Evolutionary conservation across 2,888 invertebrate genomes (phyloP).

Genomic region (Dimorphilus gyrociliatus): DNA sequence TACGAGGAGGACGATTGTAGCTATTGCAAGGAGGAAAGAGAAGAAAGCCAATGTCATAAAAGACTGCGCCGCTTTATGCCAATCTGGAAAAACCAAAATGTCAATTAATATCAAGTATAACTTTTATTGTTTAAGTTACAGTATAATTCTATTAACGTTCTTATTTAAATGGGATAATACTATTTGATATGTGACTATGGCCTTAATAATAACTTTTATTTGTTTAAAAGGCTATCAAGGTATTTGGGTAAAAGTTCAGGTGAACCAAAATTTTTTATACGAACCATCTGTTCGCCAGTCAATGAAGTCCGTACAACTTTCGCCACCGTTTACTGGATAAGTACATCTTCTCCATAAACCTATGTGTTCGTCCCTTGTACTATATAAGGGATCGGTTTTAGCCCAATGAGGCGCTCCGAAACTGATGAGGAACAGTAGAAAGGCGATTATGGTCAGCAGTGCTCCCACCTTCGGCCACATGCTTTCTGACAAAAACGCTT

Average conservation of each 20-base stretch:
- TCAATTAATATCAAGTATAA: too few relatives aligned
- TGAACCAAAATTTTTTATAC: too few relatives aligned
- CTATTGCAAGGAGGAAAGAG: slow-evolving; percentile 9
- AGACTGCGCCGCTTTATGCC: slow-evolving; percentile 12
- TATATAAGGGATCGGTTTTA: slow-evolving; percentile 5
- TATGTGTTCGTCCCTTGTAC: slow-evolving; percentile 8
- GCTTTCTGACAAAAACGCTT: slow-evolving; percentile 2
- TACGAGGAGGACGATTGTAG: slow-evolving; percentile 6
- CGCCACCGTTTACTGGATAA: slow-evolving; percentile 8
- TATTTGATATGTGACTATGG: too few relatives aligned
- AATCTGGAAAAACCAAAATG: slow-evolving; percentile 10
- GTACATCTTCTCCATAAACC: slow-evolving; percentile 14
- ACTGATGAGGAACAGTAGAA: slow-evolving; percentile 11
- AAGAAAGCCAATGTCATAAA: slow-evolving; percentile 11
- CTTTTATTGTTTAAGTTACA: too few relatives aligned
- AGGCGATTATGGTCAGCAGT: slow-evolving; percentile 6
- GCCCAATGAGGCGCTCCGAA: slow-evolving; percentile 13
- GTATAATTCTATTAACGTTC: too few relatives aligned
- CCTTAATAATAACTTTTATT: too few relatives aligned
- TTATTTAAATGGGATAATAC: too few relatives aligned
- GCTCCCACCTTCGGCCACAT: slow-evolving; percentile 5
- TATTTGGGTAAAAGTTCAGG: too few relatives aligned
- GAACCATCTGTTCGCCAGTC: slow-evolving; percentile 12
- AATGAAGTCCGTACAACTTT: slow-evolving; percentile 10
- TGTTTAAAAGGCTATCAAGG: too few relatives aligned